Conservation (phyloP, 2,113 vertebrate species). For the Antechinus flavipes region DNA sequence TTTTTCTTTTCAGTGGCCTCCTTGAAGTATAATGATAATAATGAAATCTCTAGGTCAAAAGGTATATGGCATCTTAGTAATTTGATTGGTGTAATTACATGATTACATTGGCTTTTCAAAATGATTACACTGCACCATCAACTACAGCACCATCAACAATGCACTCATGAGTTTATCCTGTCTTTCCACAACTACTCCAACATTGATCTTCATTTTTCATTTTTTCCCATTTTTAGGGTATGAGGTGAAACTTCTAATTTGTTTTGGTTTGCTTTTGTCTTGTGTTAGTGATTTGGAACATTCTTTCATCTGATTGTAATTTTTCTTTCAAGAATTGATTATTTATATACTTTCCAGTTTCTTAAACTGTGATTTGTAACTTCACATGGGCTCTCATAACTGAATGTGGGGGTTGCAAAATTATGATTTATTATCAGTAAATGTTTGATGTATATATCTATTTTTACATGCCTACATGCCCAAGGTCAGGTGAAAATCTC, state of each 20-base stretch:
- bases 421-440: too few species aligned
- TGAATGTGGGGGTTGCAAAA: too few species aligned
- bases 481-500: too few species aligned
- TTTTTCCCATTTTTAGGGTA: not conserved
- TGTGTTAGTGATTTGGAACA: not conserved
- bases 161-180: not conserved
- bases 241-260: not conserved
- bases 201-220: not conserved
- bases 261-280: not conserved
- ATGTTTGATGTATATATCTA: too few species aligned
- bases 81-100: not conserved
- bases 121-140: not conserved
- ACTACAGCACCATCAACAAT: not conserved
- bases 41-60: not conserved
- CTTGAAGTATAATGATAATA: not conserved
- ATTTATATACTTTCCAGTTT: not conserved
- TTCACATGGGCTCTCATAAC: too few species aligned
- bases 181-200: not conserved
- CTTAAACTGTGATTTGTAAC: too few species aligned
- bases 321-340: not conserved
- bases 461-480: too few species aligned
- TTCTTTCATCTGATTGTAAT: not conserved
- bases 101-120: not conserved
- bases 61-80: not conserved
- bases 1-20: not conserved